These are phyloP conservation scores for Eilema griseolum DNA, from an alignment of 2,888 invertebrate species.

Conservation along the genomic window DNA sequence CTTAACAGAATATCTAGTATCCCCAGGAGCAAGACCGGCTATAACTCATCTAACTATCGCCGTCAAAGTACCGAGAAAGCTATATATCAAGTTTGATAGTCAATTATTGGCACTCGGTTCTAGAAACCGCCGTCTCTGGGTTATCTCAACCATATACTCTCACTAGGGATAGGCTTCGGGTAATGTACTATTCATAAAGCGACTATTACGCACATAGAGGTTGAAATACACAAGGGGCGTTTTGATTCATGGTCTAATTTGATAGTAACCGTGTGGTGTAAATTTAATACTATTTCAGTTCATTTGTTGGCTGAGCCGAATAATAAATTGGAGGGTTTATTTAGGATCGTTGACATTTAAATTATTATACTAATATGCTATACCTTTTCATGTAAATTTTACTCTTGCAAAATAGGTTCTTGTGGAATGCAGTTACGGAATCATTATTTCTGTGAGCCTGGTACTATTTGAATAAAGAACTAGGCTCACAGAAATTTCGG, in stretches of 20 bases:
- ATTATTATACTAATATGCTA: constrained; percentile 28
- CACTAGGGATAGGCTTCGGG: constrained; percentile 62
- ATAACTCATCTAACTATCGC: constrained; percentile 82
- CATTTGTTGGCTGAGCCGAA: constrained; percentile 41
- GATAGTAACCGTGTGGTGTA: constrained; percentile 58
- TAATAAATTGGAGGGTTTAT: constrained; percentile 39
- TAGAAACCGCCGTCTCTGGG: constrained; percentile 74
- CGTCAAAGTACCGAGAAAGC: constrained; percentile 77
- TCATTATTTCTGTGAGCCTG: too few relatives aligned
- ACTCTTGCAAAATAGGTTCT: too few relatives aligned
- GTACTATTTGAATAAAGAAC: too few relatives aligned
- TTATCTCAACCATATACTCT: constrained; percentile 70
- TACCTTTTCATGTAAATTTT: too few relatives aligned
- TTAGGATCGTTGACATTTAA: constrained; percentile 32
- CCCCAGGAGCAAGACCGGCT: constrained; percentile 66
- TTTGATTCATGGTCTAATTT: constrained; percentile 65
- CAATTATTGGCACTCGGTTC: constrained; percentile 84
- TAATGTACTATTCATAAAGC: constrained; percentile 76
- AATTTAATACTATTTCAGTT: constrained; percentile 54
- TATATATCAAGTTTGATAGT: constrained; percentile 85
- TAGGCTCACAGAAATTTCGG: too few relatives aligned
- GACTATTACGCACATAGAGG: constrained; percentile 63
- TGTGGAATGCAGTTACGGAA: too few relatives aligned
- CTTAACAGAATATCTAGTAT: constrained; percentile 68
- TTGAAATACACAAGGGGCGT: constrained; percentile 54